Conservation (phyloP, 2,113 vertebrate genomes). For the Saccopteryx leptura region DNA sequence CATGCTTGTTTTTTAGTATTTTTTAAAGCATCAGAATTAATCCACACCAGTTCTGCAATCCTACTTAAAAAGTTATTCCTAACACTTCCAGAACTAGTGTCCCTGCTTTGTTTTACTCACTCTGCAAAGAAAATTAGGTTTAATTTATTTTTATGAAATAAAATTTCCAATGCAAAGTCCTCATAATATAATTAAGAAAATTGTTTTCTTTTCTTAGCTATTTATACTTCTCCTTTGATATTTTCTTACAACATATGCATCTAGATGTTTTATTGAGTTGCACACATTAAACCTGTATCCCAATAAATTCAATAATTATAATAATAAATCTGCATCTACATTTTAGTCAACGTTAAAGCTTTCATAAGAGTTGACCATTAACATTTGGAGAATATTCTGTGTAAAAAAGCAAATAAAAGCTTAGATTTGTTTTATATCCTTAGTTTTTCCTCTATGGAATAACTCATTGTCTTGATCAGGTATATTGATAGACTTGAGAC, state of each 20-base stretch:
- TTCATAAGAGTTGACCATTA: not conserved
- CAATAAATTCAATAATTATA: too few species aligned
- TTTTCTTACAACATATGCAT: not conserved
- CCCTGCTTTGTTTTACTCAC: not conserved
- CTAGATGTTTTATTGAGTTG: too few species aligned
- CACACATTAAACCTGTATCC: too few species aligned
- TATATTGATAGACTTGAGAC: not conserved
- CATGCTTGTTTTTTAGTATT: not conserved
- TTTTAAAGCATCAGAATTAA: conserved; percentile 11
- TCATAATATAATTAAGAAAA: not conserved
- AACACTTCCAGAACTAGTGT: not conserved
- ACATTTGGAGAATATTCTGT: not conserved
- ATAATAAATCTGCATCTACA: not conserved
- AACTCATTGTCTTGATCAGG: not conserved
- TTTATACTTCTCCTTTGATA: not conserved
- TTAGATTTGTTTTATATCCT: not conserved
- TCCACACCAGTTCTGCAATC: not conserved
- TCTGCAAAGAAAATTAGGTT: not conserved
- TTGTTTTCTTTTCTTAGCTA: conserved; percentile 2
- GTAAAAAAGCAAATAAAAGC: not conserved
- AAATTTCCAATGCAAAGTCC: not conserved
- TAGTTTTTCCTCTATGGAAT: not conserved
- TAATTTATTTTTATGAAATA: conserved; percentile 22
- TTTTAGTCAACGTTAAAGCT: not conserved
- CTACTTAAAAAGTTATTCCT: not conserved